Conservation (phyloP, 2,888 invertebrate species). For the Lacanobia oleracea region DNA sequence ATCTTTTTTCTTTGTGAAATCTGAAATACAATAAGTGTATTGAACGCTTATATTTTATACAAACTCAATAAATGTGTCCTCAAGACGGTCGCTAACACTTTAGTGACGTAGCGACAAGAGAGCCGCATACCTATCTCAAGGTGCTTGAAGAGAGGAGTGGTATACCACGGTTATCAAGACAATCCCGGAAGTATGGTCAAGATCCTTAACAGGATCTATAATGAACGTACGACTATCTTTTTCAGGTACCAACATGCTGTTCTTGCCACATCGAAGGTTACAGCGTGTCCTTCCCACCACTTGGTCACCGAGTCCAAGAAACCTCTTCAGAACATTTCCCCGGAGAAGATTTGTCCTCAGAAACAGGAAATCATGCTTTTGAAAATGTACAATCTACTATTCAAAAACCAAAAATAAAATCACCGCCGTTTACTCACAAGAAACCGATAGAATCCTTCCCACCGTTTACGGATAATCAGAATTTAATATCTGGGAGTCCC, state of each 20-base stretch:
- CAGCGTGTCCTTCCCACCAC: conserved; percentile 92
- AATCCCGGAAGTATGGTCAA: neutral
- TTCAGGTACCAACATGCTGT: conserved; percentile 94
- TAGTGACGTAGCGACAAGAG: too few species aligned
- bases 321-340: conserved; percentile 90
- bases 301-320: conserved; percentile 88
- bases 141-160: neutral
- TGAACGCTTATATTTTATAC: too few species aligned
- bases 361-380: conserved; percentile 86
- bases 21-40: too few species aligned
- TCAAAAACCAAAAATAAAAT: conserved; percentile 81
- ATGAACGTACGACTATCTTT: conserved; percentile 41
- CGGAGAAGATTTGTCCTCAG: conserved; percentile 89
- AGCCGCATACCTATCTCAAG: neutral
- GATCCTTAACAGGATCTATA: neutral
- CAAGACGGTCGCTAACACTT: neutral
- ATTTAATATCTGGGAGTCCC: conserved; percentile 81
- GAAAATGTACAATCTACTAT: conserved; percentile 85
- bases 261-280: conserved; percentile 95
- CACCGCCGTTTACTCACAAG: conserved; percentile 78
- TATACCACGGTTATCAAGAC: neutral
- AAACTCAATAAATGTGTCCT: too few species aligned
- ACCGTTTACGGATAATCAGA: conserved; percentile 72
- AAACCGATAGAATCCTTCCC: conserved; percentile 82
- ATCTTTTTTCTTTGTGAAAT: neutral